Evolutionary conservation across 2,888 invertebrate genomes (phyloP).

Genomic region (Philaethria dido): DNA sequence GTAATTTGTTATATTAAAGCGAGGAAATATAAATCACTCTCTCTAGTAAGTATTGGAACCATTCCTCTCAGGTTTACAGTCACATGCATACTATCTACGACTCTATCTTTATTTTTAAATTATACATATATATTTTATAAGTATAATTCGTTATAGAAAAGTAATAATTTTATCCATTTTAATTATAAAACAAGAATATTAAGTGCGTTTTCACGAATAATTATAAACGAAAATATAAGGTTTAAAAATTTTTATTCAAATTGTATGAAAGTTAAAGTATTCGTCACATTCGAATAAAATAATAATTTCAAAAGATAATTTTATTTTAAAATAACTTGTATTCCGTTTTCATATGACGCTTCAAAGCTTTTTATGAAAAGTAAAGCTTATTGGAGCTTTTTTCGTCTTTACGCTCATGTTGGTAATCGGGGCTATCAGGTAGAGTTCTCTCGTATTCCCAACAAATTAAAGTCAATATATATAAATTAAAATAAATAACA

Average conservation of each 20-base stretch:
- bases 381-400: neutral
- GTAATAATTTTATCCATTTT: neutral
- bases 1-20: too few relatives aligned
- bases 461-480: neutral
- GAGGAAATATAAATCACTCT: too few relatives aligned
- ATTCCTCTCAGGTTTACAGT: too few relatives aligned
- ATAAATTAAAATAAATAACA: too few relatives aligned
- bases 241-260: constrained; percentile 6
- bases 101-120: too few relatives aligned
- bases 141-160: neutral
- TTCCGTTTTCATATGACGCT: neutral
- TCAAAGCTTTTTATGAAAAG: neutral
- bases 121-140: too few relatives aligned
- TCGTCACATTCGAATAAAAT: constrained; percentile 11
- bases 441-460: neutral
- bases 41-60: too few relatives aligned
- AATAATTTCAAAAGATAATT: neutral
- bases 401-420: neutral
- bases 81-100: too few relatives aligned
- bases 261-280: neutral
- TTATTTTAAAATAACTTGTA: constrained; percentile 12
- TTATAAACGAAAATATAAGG: constrained; percentile 1
- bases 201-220: constrained; percentile 20
- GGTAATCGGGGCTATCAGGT: neutral
- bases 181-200: neutral